Evolutionary conservation across 1,140 invertebrate genomes (phyloP), one percentile per base, ranked within the genome.

Genomic region (Diorhabda elongata): DNA sequence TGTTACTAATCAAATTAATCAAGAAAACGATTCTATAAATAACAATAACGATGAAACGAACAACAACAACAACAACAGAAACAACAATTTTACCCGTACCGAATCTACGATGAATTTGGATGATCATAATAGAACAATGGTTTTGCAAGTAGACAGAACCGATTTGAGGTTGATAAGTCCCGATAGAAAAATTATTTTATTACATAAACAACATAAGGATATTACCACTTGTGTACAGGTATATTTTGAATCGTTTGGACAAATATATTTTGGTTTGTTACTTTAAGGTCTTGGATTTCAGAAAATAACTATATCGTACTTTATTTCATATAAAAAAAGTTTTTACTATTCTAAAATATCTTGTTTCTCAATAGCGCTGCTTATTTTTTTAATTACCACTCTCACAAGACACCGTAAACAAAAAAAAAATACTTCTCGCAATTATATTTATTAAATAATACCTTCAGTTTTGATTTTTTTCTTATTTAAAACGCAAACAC

Each of bases 81-180:
- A 52, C n/a, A 4, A 8, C 4, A n/a, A n/a, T 52, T n/a, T n/a
- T 52, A 57, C 70, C 58, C 58, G 67, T 59, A 57, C 66, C 44
- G 68, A 71, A 58, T 59, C 70, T 44, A 42, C 67, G 45, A 62
- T 60, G 5, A 70, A 76, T 26, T 71, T 74, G 9, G 78, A 87
- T 6, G 91, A 93, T 66, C 89, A 92, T 71, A 97, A 97, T 84
- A 86, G 94, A 42, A 97, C 94, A 2, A 98, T 98, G 95, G 85
- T 98, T 6, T 91, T 91, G 78, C 90, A 95, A 84, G 91, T 98
- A 26, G 95, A 93, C n/a, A 85, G 91, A 44, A 86, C 87, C 60
- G 95, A 98, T 81, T 83, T 98, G 42, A 87, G 93, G 60, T 84
- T 98, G 1, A 97, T 98, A 66, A 96, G 94, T 78, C 92, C 94